A percentile compares a stretch with the other conserved stretches of the same genome.
Conservation (phyloP, 2,797 vertebrate species). For the Siniperca obscura region DNA sequence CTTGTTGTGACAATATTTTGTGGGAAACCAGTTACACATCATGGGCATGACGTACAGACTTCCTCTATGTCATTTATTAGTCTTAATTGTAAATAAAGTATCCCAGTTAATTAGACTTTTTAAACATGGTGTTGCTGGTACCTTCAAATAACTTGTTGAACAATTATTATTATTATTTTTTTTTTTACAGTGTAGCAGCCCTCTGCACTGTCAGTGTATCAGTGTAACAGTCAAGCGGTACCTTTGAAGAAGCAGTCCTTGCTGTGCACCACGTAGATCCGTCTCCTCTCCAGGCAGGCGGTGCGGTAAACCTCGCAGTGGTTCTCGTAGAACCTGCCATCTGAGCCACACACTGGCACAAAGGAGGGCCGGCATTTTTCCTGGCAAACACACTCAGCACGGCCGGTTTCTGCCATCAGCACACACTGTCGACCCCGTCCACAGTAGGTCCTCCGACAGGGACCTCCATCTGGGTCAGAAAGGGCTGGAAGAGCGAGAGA, state of each 20-base stretch:
- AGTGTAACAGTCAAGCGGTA: conserved; percentile 64
- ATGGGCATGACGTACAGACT: neutral
- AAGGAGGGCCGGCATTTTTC: conserved; percentile 89
- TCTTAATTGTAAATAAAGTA: neutral
- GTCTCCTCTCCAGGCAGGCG: conserved; percentile 90
- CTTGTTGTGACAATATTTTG: neutral
- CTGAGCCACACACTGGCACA: conserved; percentile 93
- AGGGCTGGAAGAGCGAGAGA: conserved; percentile 75
- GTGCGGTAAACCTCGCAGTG: conserved; percentile 94
- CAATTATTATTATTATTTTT: too few relatives aligned
- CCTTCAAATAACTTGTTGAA: neutral
- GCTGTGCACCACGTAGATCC: conserved; percentile 89
- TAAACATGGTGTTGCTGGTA: neutral
- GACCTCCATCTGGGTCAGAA: conserved; percentile 69
- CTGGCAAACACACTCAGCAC: conserved; percentile 89
- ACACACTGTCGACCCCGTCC: conserved; percentile 88
- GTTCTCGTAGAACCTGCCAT: conserved; percentile 94
- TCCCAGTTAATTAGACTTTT: neutral
- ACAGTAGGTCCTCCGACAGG: conserved; percentile 88
- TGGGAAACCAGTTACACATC: conserved; percentile 9
- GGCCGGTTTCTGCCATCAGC: conserved; percentile 82
- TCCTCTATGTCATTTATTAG: neutral
- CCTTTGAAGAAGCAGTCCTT: conserved; percentile 98
- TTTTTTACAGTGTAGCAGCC: neutral
- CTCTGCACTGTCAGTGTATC: neutral